Base-by-base conservation (phyloP, 2,113 vertebrate genomes). In the Rynchops niger region DNA sequence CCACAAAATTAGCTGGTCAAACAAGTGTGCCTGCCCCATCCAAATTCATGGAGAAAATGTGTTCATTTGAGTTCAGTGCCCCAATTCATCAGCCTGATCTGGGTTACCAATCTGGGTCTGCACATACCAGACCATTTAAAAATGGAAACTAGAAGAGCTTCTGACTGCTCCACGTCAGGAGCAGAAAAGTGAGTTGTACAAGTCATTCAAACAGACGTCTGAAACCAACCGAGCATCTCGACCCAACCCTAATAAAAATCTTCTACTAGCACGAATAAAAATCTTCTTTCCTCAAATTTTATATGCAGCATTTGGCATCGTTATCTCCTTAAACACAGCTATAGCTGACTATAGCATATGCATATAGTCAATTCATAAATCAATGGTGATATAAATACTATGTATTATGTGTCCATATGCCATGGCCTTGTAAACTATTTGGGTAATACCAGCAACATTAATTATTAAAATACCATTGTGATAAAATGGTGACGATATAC, bases 141-240 rank as follows among this genome's bases (percentile, higher is more conserved):
- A 94, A 71, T 36, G 63, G 53, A 92, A 93, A 84, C 18, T 55
- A 45, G n/a, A 86, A 73, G 55, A 91, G 22, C 15, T 93, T 84
- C 90, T 62, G 36, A 38, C n/a, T 1, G 0, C n/a, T 84, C 29
- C 0, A 0, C 0, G 1, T 63, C 65, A 67, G 26, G 18, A 78
- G 59, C 21, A 61, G 72, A 52, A 76, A 74, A 86, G 7, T 77
- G 36, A 90, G 19, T 70, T 15, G 9, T 38, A 62, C 22, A 42
- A 42, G 52, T 17, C 17, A 36, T 59, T 93, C 43, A 59, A 77
- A 50, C 8, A 63, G 29, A 29, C 2, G 5, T 21, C 47, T 79
- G 58, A 9, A 77, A 53, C 26, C 15, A 74, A 59, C 8, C 4
- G 0, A 86, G 32, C 12, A 38, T 8, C 52, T 71, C 52, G 43